Evolutionary conservation across 2,888 invertebrate species (phyloP), one percentile per base, ranked within the genome.

Genomic region (Tetramorium bicarinatum): DNA sequence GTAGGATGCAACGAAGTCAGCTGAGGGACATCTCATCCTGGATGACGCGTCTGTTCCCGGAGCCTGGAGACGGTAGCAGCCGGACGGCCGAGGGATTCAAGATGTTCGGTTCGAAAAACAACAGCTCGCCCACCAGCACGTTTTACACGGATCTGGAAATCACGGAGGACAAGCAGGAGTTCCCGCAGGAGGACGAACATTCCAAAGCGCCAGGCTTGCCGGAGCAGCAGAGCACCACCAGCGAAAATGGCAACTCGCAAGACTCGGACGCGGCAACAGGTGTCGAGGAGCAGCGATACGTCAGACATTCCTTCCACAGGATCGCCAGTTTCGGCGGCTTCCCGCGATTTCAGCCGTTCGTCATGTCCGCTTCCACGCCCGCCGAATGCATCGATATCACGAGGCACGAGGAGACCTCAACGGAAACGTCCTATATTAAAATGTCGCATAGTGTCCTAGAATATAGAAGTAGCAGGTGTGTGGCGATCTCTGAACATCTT

Each of bases 381-480:
- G 85, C 90, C 8, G 91, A 91, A 7, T 91, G 89, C 76, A 88
- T 92, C 3, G 92, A 92, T 79, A 87, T 90, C 13, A 89, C 80
- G 52, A 90, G 89, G 47, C 88, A 91, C 18, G 90, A 93, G 62
- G 92, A 94, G 79, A 90, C 91, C 56, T 91, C 93, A 25, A 91
- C 92, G 38, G 91, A 93, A 75, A 90, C 93, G 67, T 92, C 94
- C 2, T 92, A 93, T 71, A 90, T 93, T 64, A 92, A 93, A 87
- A 93, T 95, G 91, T 93, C 95, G 1, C 94, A 93, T 84, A 92
- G 93, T 82, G 93, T 95, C 81, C 87, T 95, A 74, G 94, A 95
- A 76, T 95, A 94, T 85, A 92, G 94, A 44, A 94, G 91, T 86
- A 95, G 93, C 88, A 94, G 95, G 95, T 94, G 85, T 79, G 80